These are phyloP conservation scores for Drosophila orena DNA, from an alignment of 1,140 invertebrate genomes.

Conservation along the genomic window DNA sequence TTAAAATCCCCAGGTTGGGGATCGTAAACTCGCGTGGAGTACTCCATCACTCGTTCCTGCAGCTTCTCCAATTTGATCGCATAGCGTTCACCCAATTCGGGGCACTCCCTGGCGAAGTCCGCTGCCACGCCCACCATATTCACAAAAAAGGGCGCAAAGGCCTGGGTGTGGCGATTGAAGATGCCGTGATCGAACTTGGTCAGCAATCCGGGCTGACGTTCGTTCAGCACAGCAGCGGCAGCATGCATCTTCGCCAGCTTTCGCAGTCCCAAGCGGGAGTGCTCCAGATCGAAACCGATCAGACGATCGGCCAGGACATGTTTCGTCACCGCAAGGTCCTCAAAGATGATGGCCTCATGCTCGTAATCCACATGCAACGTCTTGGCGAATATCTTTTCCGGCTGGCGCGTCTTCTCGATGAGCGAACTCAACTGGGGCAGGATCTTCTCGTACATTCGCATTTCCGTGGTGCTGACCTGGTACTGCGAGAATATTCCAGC, in stretches of 20 bases:
- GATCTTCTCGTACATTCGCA: constrained; percentile 80
- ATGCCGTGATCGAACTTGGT: constrained; percentile 70
- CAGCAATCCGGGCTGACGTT: constrained; percentile 53
- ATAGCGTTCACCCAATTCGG: constrained; percentile 52
- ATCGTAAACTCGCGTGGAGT: constrained; percentile 58
- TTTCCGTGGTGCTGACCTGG: constrained; percentile 67
- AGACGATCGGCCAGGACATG: constrained; percentile 86
- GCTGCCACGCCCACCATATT: constrained; percentile 42
- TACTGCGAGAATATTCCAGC: constrained; percentile 63
- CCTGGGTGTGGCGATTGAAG: constrained; percentile 65
- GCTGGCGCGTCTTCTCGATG: constrained; percentile 44
- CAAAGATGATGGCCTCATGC: constrained; percentile 84
- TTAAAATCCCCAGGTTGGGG: constrained; percentile 85
- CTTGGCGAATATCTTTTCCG: constrained; percentile 73
- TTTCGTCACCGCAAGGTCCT: constrained; percentile 85
- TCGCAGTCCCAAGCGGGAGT: constrained; percentile 85
- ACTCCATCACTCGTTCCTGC: constrained; percentile 62
- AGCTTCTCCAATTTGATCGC: constrained; percentile 52
- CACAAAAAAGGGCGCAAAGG: constrained; percentile 61
- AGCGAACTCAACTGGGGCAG: constrained; percentile 61
- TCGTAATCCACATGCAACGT: constrained; percentile 78
- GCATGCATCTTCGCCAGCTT: constrained; percentile 87
- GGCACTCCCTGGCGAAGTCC: constrained; percentile 37
- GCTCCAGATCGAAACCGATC: constrained; percentile 85
- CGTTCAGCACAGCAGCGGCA: constrained; percentile 73